Percentiles rank a stretch among this genome's conserved stretches.
phyloP scores from a whole-genome alignment of 2,797 vertebrate species.

The Diglossa cyanea region DNA sequence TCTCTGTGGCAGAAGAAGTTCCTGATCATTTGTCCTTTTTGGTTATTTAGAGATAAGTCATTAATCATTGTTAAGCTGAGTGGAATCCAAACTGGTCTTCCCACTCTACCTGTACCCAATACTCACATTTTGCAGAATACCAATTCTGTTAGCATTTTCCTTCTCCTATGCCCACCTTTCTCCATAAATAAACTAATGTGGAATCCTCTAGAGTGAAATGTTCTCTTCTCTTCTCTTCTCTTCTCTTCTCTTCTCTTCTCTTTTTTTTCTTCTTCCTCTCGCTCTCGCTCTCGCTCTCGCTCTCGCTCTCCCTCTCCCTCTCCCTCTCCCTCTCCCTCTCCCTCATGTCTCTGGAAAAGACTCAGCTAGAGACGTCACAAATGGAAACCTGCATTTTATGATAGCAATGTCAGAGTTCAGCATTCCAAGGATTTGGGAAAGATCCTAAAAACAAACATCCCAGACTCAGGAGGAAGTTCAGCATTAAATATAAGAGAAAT shows the following conservation, averaged over 20 bases:
- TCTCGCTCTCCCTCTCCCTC: background rate
- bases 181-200: background rate
- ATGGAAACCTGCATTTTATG: background rate
- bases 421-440: constrained; percentile 2
- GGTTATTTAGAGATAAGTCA: background rate
- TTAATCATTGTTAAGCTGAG: background rate
- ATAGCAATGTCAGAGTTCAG: background rate
- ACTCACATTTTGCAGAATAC: background rate
- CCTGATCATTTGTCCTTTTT: background rate
- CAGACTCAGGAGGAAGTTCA: constrained; percentile 26
- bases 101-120: background rate
- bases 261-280: too few relatives aligned
- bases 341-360: background rate
- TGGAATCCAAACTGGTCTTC: background rate
- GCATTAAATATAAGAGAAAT: constrained; percentile 4
- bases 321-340: background rate
- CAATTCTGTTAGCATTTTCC: background rate
- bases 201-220: background rate
- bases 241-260: background rate
- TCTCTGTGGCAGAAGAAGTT: background rate
- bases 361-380: background rate
- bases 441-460: constrained; percentile 27
- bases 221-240: background rate
- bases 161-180: background rate
- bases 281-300: too few relatives aligned